phyloP scores from a whole-genome alignment of 2,888 invertebrate genomes.

The Leucoma salicis region DNA sequence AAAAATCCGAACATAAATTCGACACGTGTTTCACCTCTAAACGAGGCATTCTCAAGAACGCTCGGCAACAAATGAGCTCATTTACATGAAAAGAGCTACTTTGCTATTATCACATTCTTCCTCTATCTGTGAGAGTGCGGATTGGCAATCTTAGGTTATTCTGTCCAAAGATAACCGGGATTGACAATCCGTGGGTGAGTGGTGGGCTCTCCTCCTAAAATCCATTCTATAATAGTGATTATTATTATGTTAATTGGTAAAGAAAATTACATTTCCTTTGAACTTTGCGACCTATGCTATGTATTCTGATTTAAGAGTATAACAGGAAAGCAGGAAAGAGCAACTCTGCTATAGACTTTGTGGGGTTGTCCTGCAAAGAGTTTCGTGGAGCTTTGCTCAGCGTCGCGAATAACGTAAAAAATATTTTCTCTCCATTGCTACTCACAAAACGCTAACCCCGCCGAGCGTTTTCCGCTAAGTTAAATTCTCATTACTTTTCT shows the following conservation, averaged over 20 bases:
- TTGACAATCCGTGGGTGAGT: too few relatives aligned
- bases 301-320: conserved; percentile 58
- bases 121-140: too few relatives aligned
- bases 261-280: conserved; percentile 54
- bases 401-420: conserved; percentile 64
- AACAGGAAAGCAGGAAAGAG: conserved; percentile 55
- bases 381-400: conserved; percentile 44
- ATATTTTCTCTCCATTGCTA: conserved; percentile 61
- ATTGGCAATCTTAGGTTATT: too few relatives aligned
- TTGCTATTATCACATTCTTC: too few relatives aligned
- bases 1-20: too few relatives aligned
- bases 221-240: too few relatives aligned
- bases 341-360: conserved; percentile 49
- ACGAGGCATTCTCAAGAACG: too few relatives aligned
- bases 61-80: too few relatives aligned
- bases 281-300: conserved; percentile 41
- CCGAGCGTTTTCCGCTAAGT: conserved; percentile 74
- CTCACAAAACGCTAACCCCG: conserved; percentile 51
- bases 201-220: too few relatives aligned
- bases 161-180: too few relatives aligned
- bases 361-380: conserved; percentile 49
- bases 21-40: too few relatives aligned
- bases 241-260: conserved; percentile 55
- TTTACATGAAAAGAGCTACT: too few relatives aligned
- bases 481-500: conserved; percentile 79